Percentiles rank a stretch among this genome's conserved stretches.
These are phyloP conservation scores for Saimiri boliviensis DNA, from an alignment of 2,113 vertebrate genomes.

Conservation along the genomic window DNA sequence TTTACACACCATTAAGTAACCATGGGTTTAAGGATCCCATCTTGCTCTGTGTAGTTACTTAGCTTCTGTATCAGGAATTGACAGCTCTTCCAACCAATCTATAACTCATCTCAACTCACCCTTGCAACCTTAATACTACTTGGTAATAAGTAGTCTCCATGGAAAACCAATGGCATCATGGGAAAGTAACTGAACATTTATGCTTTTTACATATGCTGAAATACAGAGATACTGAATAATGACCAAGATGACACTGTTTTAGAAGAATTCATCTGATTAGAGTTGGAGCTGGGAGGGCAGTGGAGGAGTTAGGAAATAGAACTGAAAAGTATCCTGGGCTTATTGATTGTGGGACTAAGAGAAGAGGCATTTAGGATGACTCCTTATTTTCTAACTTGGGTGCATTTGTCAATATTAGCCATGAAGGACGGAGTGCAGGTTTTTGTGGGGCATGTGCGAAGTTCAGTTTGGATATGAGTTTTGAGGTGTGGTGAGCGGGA, in stretches of 20 bases:
- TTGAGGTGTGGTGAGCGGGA: neutral
- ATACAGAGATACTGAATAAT: neutral
- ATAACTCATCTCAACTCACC: neutral
- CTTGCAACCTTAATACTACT: neutral
- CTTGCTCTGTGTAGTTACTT: neutral
- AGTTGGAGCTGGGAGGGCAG: neutral
- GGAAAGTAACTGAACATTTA: neutral
- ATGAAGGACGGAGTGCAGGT: neutral
- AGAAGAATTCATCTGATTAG: neutral
- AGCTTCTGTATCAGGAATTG: neutral
- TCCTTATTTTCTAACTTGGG: constrained; percentile 1
- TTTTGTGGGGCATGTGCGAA: neutral
- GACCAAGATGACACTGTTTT: neutral
- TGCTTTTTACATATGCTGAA: neutral
- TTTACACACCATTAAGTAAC: neutral
- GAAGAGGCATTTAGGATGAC: constrained; percentile 1
- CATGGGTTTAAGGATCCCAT: neutral
- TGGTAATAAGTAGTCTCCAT: neutral
- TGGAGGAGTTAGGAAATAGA: neutral
- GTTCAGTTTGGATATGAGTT: constrained; percentile 9
- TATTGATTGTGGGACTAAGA: neutral
- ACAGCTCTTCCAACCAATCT: neutral
- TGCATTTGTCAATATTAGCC: neutral
- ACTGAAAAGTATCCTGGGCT: neutral
- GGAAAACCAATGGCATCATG: neutral